Base-by-base conservation (phyloP, 2,888 invertebrate genomes). In the Pomacea canaliculata region DNA sequence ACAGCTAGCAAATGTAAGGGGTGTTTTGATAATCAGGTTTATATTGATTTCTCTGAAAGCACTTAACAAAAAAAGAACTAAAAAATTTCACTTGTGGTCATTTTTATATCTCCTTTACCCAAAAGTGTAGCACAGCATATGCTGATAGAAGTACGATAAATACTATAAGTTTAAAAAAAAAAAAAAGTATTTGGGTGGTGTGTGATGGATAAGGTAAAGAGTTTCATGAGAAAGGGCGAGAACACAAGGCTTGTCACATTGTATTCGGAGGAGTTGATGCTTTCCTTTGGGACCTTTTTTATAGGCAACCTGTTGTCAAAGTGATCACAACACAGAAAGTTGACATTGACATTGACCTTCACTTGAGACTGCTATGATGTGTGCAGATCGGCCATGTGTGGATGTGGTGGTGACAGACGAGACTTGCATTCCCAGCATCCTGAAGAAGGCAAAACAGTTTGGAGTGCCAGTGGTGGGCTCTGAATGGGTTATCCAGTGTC, bases 401-500 rank as follows among this genome's bases (percentile, higher is more conserved):
- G 86, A 91, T 80, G 83, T 90, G 13, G 90, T 94, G 16, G 92
- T 95, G n/a, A 93, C 94, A 0, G 94, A 94, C 79, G 91, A 90
- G 83, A 93, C 93, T 73, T 94, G 94, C 81, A 93, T 94, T 0
- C 91, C 92, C 76, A 93, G 93, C 85, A 89, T 92, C n/a, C 83
- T 91, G 48, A 87, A 91, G 23, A 91, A 91, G 77, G 94, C 94
- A 0, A 91, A 92, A 75, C 91, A 92, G 73, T 93, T 93, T 84
- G 92, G 82, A n/a, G 84, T 90, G n/a, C 94, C 94, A 0, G 76
- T 95, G 0, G 94, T 95, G 0, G 94, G 94, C 0, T 93, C 94
- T 0, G 93, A 93, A 3, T 95, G 95, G 95, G 91, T 95, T 1
- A 92, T 94, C 8, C 94, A 95, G 84, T 93, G 93, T 83, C 91